Evolutionary conservation across 1,140 invertebrate species (phyloP), one percentile per base, ranked within the genome.

Genomic region (Micrasema minimum): DNA sequence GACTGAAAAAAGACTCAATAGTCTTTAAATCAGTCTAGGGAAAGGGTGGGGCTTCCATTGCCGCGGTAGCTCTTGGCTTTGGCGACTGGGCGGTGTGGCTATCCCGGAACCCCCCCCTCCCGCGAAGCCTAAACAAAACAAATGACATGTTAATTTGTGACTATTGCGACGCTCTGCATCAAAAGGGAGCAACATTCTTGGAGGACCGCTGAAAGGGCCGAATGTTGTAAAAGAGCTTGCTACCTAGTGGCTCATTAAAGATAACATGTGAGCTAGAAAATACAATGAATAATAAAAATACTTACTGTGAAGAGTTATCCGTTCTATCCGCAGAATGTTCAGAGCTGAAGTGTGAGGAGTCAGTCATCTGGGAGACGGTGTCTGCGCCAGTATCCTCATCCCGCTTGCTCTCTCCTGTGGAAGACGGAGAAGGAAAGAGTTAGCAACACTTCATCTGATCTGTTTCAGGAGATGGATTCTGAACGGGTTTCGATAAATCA

Each of bases 11-110:
- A n/a, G n/a, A n/a, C n/a, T n/a, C n/a, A n/a, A n/a, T n/a, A n/a
- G n/a, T n/a, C n/a, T n/a, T n/a, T n/a, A n/a, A n/a, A n/a, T n/a
- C n/a, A n/a, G n/a, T n/a, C n/a, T n/a, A n/a, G n/a, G n/a, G n/a
- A n/a, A n/a, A n/a, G n/a, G n/a, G n/a, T n/a, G n/a, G n/a, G n/a
- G n/a, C n/a, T n/a, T n/a, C n/a, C n/a, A n/a, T n/a, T n/a, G n/a
- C n/a, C 80, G 62, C 83, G 79, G 48, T 81, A 84, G 41, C 80
- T 81, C 79, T 84, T 82, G 46, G 83, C 82, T 67, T 82, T 79
- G 75, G 82, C 81, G 45, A 84, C 82, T 31, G 81, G 82, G 12
- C 80, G 77, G 26, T n/a, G 53, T 12, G 7, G 53, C 53, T 1
- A 51, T 14, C 7, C 43, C 23, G 7, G 37, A 26, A 5, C 53